Conservation (phyloP, 2,888 invertebrate species). For the Hypena proboscidalis region DNA sequence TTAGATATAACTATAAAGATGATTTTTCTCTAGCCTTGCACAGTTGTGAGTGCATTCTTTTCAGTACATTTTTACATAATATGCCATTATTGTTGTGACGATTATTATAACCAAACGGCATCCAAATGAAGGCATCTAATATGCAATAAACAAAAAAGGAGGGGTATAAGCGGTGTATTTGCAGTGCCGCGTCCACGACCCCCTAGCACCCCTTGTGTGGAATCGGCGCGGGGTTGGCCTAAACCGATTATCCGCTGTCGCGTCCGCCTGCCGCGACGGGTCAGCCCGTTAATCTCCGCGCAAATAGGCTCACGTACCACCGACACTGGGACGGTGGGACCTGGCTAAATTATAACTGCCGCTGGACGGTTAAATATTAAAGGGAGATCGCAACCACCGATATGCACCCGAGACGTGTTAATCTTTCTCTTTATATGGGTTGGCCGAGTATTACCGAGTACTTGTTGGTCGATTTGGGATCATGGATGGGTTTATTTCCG, state of each 20-base stretch:
- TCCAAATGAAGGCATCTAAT: background rate
- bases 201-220: constrained; percentile 36
- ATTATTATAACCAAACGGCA: background rate
- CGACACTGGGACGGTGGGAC: constrained; percentile 43
- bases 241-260: constrained; percentile 63
- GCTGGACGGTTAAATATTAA: constrained; percentile 49
- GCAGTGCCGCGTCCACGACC: constrained; percentile 27
- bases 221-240: constrained; percentile 43
- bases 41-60: too few relatives aligned
- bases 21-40: too few relatives aligned
- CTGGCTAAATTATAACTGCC: constrained; percentile 57
- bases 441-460: constrained; percentile 16
- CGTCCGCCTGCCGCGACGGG: constrained; percentile 43
- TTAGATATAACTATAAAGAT: too few relatives aligned
- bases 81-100: background rate
- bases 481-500: constrained; percentile 27
- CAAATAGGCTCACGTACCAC: constrained; percentile 74
- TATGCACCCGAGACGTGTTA: constrained; percentile 48
- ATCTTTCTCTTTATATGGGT: constrained; percentile 49
- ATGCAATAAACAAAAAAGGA: constrained; percentile 7
- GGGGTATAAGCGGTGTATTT: constrained; percentile 4
- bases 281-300: constrained; percentile 68
- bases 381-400: constrained; percentile 46
- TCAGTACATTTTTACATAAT: too few relatives aligned
- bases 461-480: constrained; percentile 29